Base-by-base conservation (phyloP, 2,113 vertebrate genomes). In the Toxotes chatareus region DNA sequence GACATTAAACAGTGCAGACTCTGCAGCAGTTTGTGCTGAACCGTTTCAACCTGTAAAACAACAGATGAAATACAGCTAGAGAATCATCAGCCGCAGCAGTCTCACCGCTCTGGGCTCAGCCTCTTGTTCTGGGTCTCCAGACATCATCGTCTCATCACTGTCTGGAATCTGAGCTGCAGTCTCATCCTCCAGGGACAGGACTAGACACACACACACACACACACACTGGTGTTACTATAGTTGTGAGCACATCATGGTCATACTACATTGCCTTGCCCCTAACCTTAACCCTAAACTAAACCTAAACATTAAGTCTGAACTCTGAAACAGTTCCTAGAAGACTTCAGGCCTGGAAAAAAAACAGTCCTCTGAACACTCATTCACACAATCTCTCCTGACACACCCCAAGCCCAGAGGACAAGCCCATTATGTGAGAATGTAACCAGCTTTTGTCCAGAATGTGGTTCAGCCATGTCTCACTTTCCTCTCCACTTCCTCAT, bases 121-220 rank as follows among this genome's bases (percentile, higher is more conserved):
- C 12, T 53, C 38, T 42, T 42, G 1, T 23, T 21, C 42, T 17
- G 38, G 38, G 10, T 10, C 7, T 21, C 0, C 42, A 23, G 36
- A 0, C 8, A 31, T 27, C n/a, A 32, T 32, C 4, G 0, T 19
- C 31, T 47, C 47, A 16, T 72, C 32, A 3, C 38, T 60, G 57
- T 56, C 34, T 55, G 47, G 19, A 73, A 67, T 7, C 32, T 1
- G 12, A n/a, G 16, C 2, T 0, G 1, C 0, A 53, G 55, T 36
- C 69, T 59, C 80, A 8, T 70, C n/a, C 61, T 59, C 36, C 46
- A 69, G 74, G 19, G 78, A 76, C 19, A 49, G 27, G 23, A 70
- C 82, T 88, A 38, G 0, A 73, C 21, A 86, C 47, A 79, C 16
- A 79, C 1, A 78, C 2, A 84, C 10, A 27, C 40, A 65, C 10